Evolutionary conservation across 2,797 vertebrate species (phyloP).

Genomic region (Catamblyrhynchus diadema): DNA sequence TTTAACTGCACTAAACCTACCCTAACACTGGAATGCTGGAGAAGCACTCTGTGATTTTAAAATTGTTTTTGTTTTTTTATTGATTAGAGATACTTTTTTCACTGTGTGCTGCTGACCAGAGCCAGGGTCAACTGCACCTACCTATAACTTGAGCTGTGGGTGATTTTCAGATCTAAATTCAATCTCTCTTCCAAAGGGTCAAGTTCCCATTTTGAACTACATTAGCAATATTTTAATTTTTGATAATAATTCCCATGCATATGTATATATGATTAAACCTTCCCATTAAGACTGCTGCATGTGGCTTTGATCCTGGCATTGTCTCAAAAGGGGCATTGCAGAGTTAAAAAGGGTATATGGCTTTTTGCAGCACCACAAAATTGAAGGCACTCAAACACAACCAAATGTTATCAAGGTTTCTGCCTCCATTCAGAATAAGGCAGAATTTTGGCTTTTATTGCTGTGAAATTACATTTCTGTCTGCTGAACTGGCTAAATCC

Average conservation of each 20-base stretch:
- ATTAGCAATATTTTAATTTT: background rate
- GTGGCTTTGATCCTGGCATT: slow-evolving; percentile 14
- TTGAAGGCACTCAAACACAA: slow-evolving; percentile 24
- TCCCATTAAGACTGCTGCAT: background rate
- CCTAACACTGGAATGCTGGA: background rate
- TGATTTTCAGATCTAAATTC: background rate
- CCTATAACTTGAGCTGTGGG: background rate
- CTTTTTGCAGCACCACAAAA: background rate
- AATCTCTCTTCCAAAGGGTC: background rate
- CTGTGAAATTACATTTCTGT: background rate
- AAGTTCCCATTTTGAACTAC: background rate
- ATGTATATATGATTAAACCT: background rate
- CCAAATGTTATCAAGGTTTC: slow-evolving; percentile 38
- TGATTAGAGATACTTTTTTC: background rate
- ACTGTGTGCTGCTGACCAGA: background rate
- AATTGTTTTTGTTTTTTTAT: background rate
- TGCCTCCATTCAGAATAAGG: slow-evolving; percentile 48
- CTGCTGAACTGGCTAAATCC: background rate
- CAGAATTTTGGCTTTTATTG: background rate
- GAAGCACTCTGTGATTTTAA: background rate
- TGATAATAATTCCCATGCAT: background rate
- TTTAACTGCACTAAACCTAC: background rate
- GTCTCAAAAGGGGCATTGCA: background rate
- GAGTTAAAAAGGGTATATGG: background rate
- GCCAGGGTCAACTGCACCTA: background rate